A percentile compares a stretch with the other conserved stretches of the same genome.
Conservation (phyloP, 2,888 invertebrate species). For the Trichacis sp. region DNA sequence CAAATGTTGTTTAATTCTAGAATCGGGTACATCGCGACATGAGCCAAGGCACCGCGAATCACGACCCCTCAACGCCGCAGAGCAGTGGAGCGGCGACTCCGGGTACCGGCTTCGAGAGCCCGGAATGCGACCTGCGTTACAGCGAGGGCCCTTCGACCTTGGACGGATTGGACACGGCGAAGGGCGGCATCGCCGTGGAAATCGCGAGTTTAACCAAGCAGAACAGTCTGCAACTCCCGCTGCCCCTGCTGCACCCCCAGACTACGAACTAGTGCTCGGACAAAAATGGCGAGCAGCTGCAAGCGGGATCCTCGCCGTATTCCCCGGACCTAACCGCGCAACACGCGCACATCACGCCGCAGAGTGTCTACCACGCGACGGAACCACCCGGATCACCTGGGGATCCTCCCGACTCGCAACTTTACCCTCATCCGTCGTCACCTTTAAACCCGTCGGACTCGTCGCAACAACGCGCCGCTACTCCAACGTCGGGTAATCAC, state of each 20-base stretch:
- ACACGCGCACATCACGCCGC: constrained; percentile 50
- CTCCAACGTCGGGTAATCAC: constrained; percentile 61
- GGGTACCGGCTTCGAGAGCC: constrained; percentile 65
- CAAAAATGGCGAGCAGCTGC: constrained; percentile 56
- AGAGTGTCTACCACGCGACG: constrained; percentile 64
- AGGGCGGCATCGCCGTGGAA: constrained; percentile 63
- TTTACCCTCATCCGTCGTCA: constrained; percentile 54
- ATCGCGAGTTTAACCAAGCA: constrained; percentile 66
- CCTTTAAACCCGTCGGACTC: constrained; percentile 50
- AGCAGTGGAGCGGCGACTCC: constrained; percentile 61
- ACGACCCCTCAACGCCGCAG: constrained; percentile 66
- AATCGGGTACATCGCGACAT: constrained; percentile 78
- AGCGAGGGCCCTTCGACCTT: constrained; percentile 66
- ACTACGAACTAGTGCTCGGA: constrained; percentile 68
- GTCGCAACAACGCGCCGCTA: constrained; percentile 55
- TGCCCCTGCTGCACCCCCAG: constrained; percentile 67
- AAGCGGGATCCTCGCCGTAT: constrained; percentile 54
- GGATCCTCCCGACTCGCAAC: constrained; percentile 49
- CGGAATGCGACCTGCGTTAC: constrained; percentile 67
- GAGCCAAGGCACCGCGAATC: constrained; percentile 61
- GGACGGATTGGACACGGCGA: constrained; percentile 58
- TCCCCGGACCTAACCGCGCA: constrained; percentile 44
- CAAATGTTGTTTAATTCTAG: constrained; percentile 3
- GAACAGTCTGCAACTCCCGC: constrained; percentile 66
- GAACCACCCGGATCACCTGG: constrained; percentile 49